Evolutionary conservation across 1,140 invertebrate genomes (phyloP), one percentile per base, ranked within the genome.

Genomic region (Ostrea edulis): DNA sequence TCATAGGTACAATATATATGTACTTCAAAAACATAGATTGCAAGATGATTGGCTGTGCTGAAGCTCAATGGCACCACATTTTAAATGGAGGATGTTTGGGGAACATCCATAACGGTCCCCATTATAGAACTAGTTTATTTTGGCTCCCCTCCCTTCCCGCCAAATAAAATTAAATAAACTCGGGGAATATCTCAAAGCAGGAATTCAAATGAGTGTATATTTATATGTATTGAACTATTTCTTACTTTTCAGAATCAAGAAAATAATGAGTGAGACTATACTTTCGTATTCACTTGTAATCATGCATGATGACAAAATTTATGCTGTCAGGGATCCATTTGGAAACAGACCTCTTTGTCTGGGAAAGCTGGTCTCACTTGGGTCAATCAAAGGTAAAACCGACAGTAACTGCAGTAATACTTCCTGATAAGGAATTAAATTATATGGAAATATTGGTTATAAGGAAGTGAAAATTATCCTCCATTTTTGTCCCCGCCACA

Each of bases 301-400:
- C 35, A 98, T 99, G 97, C 96, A 98, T 91, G 97, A 97, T 93
- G 98, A 99, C 94, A 97, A 97, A 91, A 98, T 99, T 91, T 99
- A 98, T 94, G 98, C 98, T 0, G 97, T 99, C 0, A 95, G 99
- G 85, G 99, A 99, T 95, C 98, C 98, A 0, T 99, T 97, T 94
- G 99, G 99, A 11, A 99, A 99, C 95, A 95, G 98, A 62, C 99
- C 99, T 0, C 96, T 99, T 0, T 99, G 98, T 94, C 95, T 99
- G 82, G 98, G 98, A 35, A 98, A 98, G 95, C 97, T 99, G 17
- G 55, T 93, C 4, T 90, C 92, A 8, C 88, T 91, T 12, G 86
- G 88, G 86, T 82, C 91, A 52, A 89, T 92, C 85, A 87, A 90
- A 89, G 90, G 92, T 90, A 90, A 35, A 35, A 17, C 8, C 12